These are phyloP conservation scores for Pollicipes pollicipes DNA, from an alignment of 1,140 invertebrate species.

Conservation along the genomic window DNA sequence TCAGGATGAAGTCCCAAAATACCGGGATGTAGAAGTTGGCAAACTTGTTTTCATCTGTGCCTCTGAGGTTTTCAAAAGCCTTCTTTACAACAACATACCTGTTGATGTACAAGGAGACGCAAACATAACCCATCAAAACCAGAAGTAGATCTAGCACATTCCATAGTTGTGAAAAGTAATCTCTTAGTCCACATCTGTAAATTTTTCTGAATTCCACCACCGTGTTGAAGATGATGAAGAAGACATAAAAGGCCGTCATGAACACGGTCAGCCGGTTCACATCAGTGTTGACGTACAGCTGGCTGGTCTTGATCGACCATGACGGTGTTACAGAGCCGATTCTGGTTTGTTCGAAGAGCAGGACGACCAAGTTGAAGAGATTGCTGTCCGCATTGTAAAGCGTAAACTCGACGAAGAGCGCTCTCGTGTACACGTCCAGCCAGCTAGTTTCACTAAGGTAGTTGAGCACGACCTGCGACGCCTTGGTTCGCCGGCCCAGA, in stretches of 20 bases:
- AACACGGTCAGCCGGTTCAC: not conserved
- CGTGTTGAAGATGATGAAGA: not conserved
- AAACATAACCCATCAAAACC: not conserved
- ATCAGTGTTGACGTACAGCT: not conserved
- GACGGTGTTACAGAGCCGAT: not conserved
- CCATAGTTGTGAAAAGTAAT: not conserved
- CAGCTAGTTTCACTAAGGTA: not conserved
- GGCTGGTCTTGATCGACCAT: not conserved
- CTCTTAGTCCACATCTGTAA: not conserved
- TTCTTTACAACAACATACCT: not conserved
- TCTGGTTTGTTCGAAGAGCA: not conserved
- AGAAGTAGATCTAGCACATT: not conserved
- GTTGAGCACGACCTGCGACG: not conserved
- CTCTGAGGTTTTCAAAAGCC: not conserved
- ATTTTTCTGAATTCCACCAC: not conserved
- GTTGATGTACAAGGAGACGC: not conserved
- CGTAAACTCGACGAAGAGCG: not conserved
- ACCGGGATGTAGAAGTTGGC: not conserved
- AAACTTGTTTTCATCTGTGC: not conserved
- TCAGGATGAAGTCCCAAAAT: slow-evolving; percentile 1
- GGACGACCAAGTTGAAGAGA: not conserved
- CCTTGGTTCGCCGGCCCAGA: not conserved
- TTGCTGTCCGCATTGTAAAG: not conserved
- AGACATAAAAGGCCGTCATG: not conserved
- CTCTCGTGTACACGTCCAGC: not conserved